phyloP scores from a whole-genome alignment of 1,140 invertebrate species.

The Pogonognathellus flavescens region DNA sequence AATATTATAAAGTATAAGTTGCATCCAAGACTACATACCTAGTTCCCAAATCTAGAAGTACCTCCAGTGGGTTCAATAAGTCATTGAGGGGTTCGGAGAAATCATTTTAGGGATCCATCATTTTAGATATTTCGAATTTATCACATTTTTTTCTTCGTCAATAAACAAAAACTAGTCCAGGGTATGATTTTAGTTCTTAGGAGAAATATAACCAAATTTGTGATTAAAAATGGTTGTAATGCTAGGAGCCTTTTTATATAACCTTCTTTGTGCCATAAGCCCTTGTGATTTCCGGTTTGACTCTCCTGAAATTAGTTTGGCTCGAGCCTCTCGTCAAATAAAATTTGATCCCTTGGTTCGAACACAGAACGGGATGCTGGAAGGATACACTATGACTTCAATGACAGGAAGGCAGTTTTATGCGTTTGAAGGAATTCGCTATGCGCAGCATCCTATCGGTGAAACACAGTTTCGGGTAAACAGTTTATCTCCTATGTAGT shows the following conservation, averaged over 20 bases:
- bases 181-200: too few relatives aligned
- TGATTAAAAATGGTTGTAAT: slow-evolving; percentile 13
- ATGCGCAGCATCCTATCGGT: slow-evolving; percentile 42
- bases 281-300: slow-evolving; percentile 57
- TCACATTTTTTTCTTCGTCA: too few relatives aligned
- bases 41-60: too few relatives aligned
- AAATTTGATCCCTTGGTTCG: slow-evolving; percentile 22
- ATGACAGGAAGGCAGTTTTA: slow-evolving; percentile 21
- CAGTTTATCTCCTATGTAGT: too few relatives aligned
- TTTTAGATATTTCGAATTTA: too few relatives aligned
- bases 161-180: too few relatives aligned
- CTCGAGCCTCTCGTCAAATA: not conserved
- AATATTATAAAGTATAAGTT: too few relatives aligned
- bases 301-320: slow-evolving; percentile 48
- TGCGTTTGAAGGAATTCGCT: slow-evolving; percentile 57
- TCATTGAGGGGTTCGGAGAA: too few relatives aligned
- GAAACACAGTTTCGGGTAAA: slow-evolving; percentile 45
- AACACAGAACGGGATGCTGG: slow-evolving; percentile 33
- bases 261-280: slow-evolving; percentile 57
- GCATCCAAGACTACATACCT: too few relatives aligned
- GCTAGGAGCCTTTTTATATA: slow-evolving; percentile 42
- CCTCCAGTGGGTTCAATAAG: too few relatives aligned
- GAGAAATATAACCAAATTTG: too few relatives aligned
- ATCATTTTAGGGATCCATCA: too few relatives aligned
- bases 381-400: slow-evolving; percentile 56